A percentile compares a stretch with the other conserved stretches of the same genome.
Evolutionary conservation across 2,113 vertebrate species (phyloP).

Genomic region (Gopherus evgoodei): DNA sequence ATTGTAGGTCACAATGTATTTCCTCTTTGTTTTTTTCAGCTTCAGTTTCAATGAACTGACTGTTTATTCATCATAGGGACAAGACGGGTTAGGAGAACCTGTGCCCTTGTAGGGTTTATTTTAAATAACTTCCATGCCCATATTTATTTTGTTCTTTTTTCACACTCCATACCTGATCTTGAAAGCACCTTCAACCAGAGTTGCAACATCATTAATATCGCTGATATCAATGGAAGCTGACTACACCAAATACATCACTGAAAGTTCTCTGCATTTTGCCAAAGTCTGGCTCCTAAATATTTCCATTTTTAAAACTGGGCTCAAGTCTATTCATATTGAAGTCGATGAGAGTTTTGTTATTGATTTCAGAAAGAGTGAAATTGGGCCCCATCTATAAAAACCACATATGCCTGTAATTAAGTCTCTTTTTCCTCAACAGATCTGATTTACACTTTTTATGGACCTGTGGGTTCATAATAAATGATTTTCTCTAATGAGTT

Average conservation of each 20-base stretch:
- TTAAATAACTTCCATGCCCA: background rate
- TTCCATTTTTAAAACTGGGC: conserved; percentile 2
- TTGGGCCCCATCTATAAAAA: background rate
- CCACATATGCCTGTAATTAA: background rate
- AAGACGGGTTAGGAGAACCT: background rate
- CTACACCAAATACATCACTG: background rate
- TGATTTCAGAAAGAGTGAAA: background rate
- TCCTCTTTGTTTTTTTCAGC: background rate
- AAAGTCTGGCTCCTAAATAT: background rate
- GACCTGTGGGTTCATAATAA: no score
- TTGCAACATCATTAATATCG: background rate
- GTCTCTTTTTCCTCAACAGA: background rate
- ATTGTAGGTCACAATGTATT: background rate
- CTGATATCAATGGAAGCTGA: background rate
- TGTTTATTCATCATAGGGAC: background rate
- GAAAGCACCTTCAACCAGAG: background rate
- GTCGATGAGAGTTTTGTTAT: fast-evolving
- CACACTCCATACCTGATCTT: background rate
- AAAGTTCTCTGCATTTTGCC: background rate
- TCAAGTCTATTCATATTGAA: background rate
- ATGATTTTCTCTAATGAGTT: background rate
- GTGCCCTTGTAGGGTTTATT: background rate
- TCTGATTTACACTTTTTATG: no score
- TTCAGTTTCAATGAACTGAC: background rate
- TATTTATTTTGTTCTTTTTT: background rate